phyloP scores from a whole-genome alignment of 30 jellyfish, hydroid and myxozoan species.

The Turritopsis dohrnii region DNA sequence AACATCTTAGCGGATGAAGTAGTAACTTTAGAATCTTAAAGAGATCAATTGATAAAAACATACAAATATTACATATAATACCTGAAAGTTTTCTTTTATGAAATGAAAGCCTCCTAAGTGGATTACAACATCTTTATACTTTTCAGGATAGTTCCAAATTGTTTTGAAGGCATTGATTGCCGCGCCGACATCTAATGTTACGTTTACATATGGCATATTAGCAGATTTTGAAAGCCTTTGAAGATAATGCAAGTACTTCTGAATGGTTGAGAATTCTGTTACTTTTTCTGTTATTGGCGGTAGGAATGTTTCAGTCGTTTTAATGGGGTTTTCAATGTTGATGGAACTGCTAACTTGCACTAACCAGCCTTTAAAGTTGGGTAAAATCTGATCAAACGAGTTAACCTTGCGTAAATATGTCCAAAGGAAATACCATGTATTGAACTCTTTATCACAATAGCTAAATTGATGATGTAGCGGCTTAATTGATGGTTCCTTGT shows the following conservation, averaged over 20 bases:
- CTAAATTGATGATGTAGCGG: background rate
- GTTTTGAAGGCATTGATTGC: constrained; percentile 33
- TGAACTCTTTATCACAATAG: background rate
- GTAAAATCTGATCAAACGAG: background rate
- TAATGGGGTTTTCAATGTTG: background rate
- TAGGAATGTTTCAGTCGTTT: background rate
- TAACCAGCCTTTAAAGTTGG: background rate
- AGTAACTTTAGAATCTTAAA: background rate
- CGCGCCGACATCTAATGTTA: constrained; percentile 40
- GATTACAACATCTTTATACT: constrained; percentile 15
- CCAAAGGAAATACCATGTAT: background rate
- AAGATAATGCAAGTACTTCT: background rate
- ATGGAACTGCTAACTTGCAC: background rate
- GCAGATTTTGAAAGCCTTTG: constrained; percentile 15
- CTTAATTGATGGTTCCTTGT: background rate
- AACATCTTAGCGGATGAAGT: background rate
- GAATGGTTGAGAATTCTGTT: background rate
- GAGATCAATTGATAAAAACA: background rate
- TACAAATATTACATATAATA: background rate
- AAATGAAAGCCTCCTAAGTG: constrained; percentile 35
- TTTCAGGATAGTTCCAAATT: constrained; percentile 14
- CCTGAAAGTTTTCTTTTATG: constrained; percentile 18
- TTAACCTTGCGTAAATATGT: background rate
- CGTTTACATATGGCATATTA: constrained; percentile 36
- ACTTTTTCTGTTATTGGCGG: background rate